phyloP scores from a whole-genome alignment of 2,888 invertebrate genomes.

The Schizotus pectinicornis region DNA sequence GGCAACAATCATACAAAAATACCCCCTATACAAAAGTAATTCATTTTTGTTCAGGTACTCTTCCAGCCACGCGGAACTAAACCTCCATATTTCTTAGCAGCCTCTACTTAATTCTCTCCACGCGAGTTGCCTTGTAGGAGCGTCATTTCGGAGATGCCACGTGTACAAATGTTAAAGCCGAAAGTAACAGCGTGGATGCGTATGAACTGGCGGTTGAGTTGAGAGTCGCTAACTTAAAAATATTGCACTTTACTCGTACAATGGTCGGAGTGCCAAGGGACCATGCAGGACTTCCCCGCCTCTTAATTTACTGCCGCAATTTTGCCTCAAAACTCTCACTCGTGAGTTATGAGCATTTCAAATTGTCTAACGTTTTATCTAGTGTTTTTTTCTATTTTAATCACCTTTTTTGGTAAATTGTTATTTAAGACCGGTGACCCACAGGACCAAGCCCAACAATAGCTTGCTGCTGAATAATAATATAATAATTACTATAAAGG shows the following conservation, averaged over 20 bases:
- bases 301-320: conserved; percentile 30
- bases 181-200: conserved; percentile 7
- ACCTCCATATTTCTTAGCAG: conserved; percentile 2
- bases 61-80: no score
- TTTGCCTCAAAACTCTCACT: conserved; percentile 22
- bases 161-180: conserved; percentile 10
- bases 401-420: no score
- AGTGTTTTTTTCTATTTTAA: no score
- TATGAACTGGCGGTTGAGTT: conserved; percentile 12
- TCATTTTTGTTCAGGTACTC: no score
- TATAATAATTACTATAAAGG: background rate
- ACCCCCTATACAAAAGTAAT: no score
- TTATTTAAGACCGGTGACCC: no score
- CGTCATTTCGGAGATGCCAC: conserved; percentile 5
- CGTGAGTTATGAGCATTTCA: conserved; percentile 26
- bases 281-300: conserved; percentile 20
- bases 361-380: conserved; percentile 24
- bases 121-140: conserved; percentile 10
- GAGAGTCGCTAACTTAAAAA: conserved; percentile 17
- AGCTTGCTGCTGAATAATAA: background rate
- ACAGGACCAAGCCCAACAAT: no score
- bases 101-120: conserved; percentile 11
- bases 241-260: conserved; percentile 13
- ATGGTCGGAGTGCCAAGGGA: conserved; percentile 21
- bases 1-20: no score